Conservation (phyloP, 2,113 vertebrate genomes). For the Heptranchias perlo region DNA sequence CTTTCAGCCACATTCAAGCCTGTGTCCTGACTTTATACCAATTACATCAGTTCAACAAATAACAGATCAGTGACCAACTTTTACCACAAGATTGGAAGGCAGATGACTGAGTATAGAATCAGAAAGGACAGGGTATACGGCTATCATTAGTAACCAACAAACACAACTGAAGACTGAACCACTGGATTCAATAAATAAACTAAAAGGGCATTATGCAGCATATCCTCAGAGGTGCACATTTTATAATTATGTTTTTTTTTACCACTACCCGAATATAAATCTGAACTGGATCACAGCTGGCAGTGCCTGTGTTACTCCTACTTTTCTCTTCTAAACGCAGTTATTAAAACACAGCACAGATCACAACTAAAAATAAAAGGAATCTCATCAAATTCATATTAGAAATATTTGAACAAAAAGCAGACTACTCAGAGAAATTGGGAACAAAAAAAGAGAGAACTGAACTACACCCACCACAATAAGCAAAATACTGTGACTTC, state of each 20-base stretch:
- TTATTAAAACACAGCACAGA: conserved; percentile 34
- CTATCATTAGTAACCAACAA: conserved; percentile 15
- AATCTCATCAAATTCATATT: conserved; percentile 14
- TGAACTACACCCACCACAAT: conserved; percentile 61
- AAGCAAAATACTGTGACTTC: conserved; percentile 51
- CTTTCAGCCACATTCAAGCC: conserved; percentile 11
- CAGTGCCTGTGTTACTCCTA: neutral
- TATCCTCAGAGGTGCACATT: neutral
- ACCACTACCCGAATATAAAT: neutral
- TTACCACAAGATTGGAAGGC: neutral
- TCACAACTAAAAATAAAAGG: conserved; percentile 14
- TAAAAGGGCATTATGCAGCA: conserved; percentile 26
- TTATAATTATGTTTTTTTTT: neutral
- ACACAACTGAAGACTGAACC: conserved; percentile 5
- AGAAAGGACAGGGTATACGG: neutral
- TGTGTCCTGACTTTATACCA: neutral
- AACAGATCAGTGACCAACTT: conserved; percentile 1
- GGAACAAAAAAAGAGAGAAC: conserved; percentile 25
- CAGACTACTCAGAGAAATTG: neutral
- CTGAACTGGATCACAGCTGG: neutral
- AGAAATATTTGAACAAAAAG: conserved; percentile 2
- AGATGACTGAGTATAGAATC: neutral
- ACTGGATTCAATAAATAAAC: conserved; percentile 13
- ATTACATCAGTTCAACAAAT: neutral
- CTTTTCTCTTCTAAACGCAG: conserved; percentile 7